Evolutionary conservation across 2,113 vertebrate genomes (phyloP).

Genomic region (Irena cyanogastra): DNA sequence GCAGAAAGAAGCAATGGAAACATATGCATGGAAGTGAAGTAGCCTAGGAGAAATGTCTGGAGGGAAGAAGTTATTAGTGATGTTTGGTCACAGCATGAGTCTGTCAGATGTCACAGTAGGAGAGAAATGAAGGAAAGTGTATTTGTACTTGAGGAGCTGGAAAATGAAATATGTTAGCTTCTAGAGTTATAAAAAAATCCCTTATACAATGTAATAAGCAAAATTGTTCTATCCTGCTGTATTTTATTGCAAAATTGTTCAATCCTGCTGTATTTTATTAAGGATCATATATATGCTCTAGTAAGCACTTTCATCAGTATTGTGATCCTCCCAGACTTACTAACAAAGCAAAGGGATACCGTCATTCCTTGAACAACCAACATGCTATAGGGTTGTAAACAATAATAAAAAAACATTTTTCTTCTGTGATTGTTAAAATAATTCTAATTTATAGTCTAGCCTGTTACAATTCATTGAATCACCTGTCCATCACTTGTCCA

Average conservation of each 20-base stretch:
- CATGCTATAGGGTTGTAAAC: neutral
- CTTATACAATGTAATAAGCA: neutral
- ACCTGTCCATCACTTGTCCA: neutral
- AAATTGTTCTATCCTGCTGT: neutral
- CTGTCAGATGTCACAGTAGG: neutral
- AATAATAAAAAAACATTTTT: accelerated
- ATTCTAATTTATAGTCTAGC: neutral
- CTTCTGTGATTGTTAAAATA: neutral
- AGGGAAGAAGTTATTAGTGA: neutral
- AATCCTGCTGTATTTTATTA: neutral
- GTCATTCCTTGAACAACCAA: neutral
- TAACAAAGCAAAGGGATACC: neutral
- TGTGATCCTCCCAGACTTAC: neutral
- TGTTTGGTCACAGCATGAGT: neutral
- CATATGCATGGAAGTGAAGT: neutral
- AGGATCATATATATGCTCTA: neutral
- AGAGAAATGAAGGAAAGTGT: neutral
- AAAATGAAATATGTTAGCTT: neutral
- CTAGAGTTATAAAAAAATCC: neutral
- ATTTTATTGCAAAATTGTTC: neutral
- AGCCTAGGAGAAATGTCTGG: neutral
- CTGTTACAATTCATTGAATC: neutral
- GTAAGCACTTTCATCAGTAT: neutral
- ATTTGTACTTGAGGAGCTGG: neutral
- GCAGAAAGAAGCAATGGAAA: neutral